Evolutionary conservation across 2,888 invertebrate genomes (phyloP).

Genomic region (Caenorhabditis sulstoni): DNA sequence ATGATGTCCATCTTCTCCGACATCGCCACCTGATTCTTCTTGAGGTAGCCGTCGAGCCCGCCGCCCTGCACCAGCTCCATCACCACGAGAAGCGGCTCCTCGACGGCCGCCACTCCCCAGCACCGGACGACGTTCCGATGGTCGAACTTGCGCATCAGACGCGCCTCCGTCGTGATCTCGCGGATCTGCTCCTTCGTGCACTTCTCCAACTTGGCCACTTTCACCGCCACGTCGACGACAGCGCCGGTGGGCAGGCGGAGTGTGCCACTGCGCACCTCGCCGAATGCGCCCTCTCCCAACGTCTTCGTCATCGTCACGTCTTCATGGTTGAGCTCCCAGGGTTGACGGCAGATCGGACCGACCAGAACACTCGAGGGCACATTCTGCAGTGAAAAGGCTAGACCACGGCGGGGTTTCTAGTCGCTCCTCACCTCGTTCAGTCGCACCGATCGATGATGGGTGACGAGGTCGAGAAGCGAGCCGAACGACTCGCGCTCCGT

Average conservation of each 20-base stretch:
- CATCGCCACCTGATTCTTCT: conserved; percentile 61
- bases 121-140: conserved; percentile 68
- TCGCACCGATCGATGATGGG: conserved; percentile 14
- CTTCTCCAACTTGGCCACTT: conserved; percentile 67
- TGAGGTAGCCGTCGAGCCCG: conserved; percentile 66
- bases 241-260: conserved; percentile 11
- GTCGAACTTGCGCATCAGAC: conserved; percentile 69
- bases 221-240: conserved; percentile 28
- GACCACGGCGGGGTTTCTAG: not conserved
- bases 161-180: conserved; percentile 71
- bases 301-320: conserved; percentile 67
- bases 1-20: conserved; percentile 60
- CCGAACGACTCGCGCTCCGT: conserved; percentile 24
- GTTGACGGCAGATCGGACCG: conserved; percentile 57
- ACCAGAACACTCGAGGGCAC: conserved; percentile 8
- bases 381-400: not conserved
- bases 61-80: conserved; percentile 71
- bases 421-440: conserved; percentile 8
- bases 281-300: conserved; percentile 75
- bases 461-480: conserved; percentile 18
- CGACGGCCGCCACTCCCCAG: conserved; percentile 70
- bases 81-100: conserved; percentile 69
- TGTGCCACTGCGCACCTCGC: conserved; percentile 68
- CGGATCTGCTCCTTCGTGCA: conserved; percentile 72
- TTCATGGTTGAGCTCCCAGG: conserved; percentile 72